Percentiles rank a stretch among this genome's conserved stretches.
phyloP scores from a whole-genome alignment of 2,113 vertebrate genomes.

The Nicator chloris region DNA sequence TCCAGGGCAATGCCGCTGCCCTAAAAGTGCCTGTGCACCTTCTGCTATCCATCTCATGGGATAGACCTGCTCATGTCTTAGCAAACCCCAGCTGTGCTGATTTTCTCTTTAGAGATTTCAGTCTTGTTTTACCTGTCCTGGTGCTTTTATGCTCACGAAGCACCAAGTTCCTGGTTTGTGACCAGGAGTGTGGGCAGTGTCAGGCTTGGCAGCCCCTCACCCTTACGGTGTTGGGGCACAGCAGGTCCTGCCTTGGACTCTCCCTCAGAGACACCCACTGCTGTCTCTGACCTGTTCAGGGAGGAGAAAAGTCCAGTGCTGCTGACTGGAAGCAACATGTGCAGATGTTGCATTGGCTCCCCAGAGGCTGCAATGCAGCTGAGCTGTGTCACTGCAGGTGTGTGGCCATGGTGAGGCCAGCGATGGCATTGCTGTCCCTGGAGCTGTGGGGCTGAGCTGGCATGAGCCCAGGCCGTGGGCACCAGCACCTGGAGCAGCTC shows the following conservation, averaged over 20 bases:
- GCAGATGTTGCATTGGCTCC: not conserved
- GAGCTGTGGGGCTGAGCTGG: not conserved
- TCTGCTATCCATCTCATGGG: not conserved
- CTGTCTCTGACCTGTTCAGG: not conserved
- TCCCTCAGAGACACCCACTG: not conserved
- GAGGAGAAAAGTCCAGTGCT: not conserved
- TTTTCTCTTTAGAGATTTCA: not conserved
- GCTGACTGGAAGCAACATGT: not conserved
- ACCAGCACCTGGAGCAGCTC: not conserved
- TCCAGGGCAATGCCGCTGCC: not conserved
- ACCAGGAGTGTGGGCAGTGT: accelerated
- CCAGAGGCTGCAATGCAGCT: not conserved
- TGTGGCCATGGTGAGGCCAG: not conserved
- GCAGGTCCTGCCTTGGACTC: not conserved
- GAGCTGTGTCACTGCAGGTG: not conserved
- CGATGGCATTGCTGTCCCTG: not conserved
- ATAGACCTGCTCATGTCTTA: not conserved
- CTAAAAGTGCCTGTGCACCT: not conserved
- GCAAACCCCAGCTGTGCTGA: not conserved
- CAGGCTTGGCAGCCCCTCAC: not conserved
- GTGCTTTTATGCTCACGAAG: not conserved
- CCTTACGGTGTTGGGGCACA: not conserved
- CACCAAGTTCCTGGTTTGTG: not conserved
- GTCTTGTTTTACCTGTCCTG: not conserved
- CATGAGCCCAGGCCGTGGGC: accelerated